Conservation (phyloP, 1,140 invertebrate genomes). For the Heterodera carotae region DNA sequence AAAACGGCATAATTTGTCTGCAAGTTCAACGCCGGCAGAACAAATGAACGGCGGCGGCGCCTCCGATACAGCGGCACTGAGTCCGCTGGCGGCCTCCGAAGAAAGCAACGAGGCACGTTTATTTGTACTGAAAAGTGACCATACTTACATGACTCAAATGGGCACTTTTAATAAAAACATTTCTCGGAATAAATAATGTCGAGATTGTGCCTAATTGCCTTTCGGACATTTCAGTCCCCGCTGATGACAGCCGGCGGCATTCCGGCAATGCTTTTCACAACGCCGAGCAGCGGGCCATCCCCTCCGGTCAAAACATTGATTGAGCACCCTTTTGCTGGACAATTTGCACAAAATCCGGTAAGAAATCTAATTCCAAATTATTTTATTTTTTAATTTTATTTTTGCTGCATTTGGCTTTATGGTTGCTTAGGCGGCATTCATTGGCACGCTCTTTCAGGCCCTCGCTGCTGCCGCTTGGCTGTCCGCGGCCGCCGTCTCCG, state of each 20-base stretch:
- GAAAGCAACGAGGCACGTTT: conserved; percentile 1
- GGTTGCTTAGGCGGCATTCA: too few species aligned
- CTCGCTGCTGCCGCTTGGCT: conserved; percentile 13
- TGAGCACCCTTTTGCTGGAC: background rate
- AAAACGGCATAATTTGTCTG: conserved; percentile 1
- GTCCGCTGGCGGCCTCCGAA: conserved; percentile 16
- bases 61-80: background rate
- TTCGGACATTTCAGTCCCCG: background rate
- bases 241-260: background rate
- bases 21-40: conserved; percentile 3
- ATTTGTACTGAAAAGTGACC: too few species aligned
- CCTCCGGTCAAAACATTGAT: conserved; percentile 9
- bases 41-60: background rate
- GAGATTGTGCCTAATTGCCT: too few species aligned
- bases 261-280: background rate
- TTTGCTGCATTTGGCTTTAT: too few species aligned
- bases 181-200: too few species aligned
- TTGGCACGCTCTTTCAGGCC: background rate
- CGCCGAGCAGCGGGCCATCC: background rate
- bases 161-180: too few species aligned
- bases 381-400: too few species aligned
- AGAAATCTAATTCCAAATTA: background rate
- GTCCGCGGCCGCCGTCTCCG: conserved; percentile 1
- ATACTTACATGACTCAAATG: too few species aligned
- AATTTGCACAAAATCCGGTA: conserved; percentile 12